phyloP scores from a whole-genome alignment of 2,888 invertebrate species.

The Aelia acuminata region DNA sequence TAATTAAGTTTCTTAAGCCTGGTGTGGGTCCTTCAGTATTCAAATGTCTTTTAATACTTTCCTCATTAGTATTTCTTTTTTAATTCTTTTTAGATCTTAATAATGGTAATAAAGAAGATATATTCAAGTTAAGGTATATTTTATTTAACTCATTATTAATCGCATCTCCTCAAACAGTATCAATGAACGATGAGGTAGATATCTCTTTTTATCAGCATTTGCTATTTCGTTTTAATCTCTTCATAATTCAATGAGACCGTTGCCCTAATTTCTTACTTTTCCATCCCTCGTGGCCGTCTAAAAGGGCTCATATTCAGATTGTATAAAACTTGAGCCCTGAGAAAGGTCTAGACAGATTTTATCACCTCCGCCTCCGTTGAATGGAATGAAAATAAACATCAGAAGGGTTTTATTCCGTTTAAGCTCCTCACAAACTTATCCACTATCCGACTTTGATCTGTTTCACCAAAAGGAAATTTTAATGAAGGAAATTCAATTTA shows the following conservation, averaged over 20 bases:
- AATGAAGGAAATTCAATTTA: no score
- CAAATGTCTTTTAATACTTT: not conserved
- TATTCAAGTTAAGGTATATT: no score
- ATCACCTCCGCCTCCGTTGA: not conserved
- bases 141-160: no score
- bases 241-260: not conserved
- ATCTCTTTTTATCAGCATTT: not conserved
- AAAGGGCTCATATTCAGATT: not conserved
- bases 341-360: not conserved
- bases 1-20: not conserved
- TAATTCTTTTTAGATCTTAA: no score
- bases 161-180: no score
- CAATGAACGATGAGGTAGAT: not conserved
- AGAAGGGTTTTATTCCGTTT: not conserved
- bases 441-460: not conserved
- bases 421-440: not conserved
- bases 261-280: not conserved
- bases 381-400: not conserved
- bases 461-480: not conserved
- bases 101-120: no score
- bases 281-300: not conserved
- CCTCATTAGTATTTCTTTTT: not conserved
- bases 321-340: not conserved
- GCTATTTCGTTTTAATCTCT: not conserved
- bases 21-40: not conserved